phyloP scores from a whole-genome alignment of 1,140 invertebrate species.

The Olivierus martensii region DNA sequence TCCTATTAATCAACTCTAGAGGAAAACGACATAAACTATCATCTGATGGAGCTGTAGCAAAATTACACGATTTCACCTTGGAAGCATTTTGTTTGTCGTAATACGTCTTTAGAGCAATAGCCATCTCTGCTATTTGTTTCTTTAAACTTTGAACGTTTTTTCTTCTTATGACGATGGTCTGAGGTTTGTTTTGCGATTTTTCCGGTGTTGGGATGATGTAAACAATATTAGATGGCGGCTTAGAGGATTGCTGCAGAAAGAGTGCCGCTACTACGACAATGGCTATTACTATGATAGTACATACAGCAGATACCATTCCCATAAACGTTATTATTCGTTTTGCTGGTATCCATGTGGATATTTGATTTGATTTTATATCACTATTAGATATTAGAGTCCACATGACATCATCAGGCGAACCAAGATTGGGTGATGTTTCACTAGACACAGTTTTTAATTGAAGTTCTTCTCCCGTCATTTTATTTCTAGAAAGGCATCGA shows the following conservation, averaged over 20 bases:
- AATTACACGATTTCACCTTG: neutral
- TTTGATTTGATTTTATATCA: too few species aligned
- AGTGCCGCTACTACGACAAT: constrained; percentile 12
- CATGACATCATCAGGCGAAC: too few species aligned
- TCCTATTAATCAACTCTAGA: constrained; percentile 9
- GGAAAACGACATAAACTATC: constrained; percentile 5
- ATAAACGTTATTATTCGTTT: constrained; percentile 14
- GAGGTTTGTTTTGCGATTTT: constrained; percentile 6
- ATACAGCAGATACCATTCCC: constrained; percentile 9
- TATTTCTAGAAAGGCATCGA: too few species aligned
- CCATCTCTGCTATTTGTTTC: constrained; percentile 5
- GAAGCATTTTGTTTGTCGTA: constrained; percentile 3
- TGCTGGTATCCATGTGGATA: constrained; percentile 11
- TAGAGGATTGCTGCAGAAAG: neutral
- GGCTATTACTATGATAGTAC: constrained; percentile 10
- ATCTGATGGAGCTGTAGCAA: too few species aligned
- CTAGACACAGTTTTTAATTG: too few species aligned
- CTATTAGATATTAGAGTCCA: too few species aligned
- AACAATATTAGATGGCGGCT: neutral
- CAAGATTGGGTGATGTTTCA: too few species aligned
- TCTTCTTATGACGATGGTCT: constrained; percentile 10
- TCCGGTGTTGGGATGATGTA: constrained; percentile 8
- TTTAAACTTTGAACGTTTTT: constrained; percentile 4
- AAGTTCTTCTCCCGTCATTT: too few species aligned
- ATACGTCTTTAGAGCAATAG: constrained; percentile 2